Conservation (phyloP, 2,888 invertebrate genomes). For the Latheticus oryzae region DNA sequence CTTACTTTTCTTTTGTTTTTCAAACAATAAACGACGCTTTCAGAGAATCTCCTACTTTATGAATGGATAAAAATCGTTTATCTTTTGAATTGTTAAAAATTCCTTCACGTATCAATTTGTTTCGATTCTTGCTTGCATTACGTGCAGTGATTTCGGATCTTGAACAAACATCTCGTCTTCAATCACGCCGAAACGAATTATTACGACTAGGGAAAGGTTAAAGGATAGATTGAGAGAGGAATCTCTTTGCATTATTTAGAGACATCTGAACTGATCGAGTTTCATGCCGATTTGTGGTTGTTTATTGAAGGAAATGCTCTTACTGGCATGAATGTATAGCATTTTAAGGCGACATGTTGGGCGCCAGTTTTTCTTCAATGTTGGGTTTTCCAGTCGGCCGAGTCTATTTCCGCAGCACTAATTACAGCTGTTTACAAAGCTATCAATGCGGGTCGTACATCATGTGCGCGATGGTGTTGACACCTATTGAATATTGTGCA, state of each 20-base stretch:
- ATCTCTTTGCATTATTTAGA: constrained; percentile 9
- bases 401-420: constrained; percentile 35
- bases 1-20: too few relatives aligned
- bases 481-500: constrained; percentile 41
- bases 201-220: constrained; percentile 1
- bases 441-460: constrained; percentile 52
- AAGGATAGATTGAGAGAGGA: not conserved
- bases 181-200: constrained; percentile 32
- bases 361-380: constrained; percentile 14
- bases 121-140: constrained; percentile 28
- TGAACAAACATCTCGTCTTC: constrained; percentile 29
- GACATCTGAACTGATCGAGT: constrained; percentile 6
- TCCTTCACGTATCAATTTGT: constrained; percentile 34
- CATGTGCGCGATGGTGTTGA: constrained; percentile 42
- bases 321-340: too few relatives aligned
- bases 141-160: constrained; percentile 23
- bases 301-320: constrained; percentile 1
- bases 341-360: not conserved
- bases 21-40: not conserved
- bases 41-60: constrained; percentile 8
- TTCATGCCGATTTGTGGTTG: constrained; percentile 3
- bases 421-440: constrained; percentile 51
- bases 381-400: constrained; percentile 24
- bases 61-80: constrained; percentile 25
- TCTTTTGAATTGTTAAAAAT: too few relatives aligned